Evolutionary conservation across 2,888 invertebrate species (phyloP).

Genomic region (Laothoe populi): DNA sequence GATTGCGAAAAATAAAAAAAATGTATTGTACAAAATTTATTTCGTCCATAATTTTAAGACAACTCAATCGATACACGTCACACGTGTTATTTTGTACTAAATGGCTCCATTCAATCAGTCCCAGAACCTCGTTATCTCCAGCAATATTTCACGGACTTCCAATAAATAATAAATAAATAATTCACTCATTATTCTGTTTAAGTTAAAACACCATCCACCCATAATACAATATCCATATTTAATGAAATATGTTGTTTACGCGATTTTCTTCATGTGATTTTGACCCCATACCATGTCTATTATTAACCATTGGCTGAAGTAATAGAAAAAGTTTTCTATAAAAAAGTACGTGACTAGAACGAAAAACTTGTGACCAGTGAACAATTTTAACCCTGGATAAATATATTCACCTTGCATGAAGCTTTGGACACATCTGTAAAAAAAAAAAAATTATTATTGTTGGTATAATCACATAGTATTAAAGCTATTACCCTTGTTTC

Average conservation of each 20-base stretch:
- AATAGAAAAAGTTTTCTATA: constrained; percentile 64
- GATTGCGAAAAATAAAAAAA: background rate
- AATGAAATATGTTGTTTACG: background rate
- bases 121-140: background rate
- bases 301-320: constrained; percentile 64
- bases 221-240: background rate
- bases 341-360: constrained; percentile 52
- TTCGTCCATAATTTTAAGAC: background rate
- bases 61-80: background rate
- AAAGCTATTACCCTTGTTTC: no score
- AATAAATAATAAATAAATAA: constrained; percentile 23
- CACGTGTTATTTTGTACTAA: background rate
- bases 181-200: constrained; percentile 10
- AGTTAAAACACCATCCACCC: constrained; percentile 14
- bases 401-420: constrained; percentile 58
- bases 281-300: constrained; percentile 64
- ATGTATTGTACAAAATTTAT: constrained; percentile 5
- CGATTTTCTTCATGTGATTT: constrained; percentile 39
- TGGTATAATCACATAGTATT: no score
- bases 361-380: constrained; percentile 48
- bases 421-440: constrained; percentile 57
- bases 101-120: background rate
- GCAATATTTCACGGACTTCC: background rate
- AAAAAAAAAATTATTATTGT: constrained; percentile 1
- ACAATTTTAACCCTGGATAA: constrained; percentile 61